These are phyloP conservation scores for Epirrita christyi DNA, from an alignment of 2,888 invertebrate genomes.

Conservation along the genomic window DNA sequence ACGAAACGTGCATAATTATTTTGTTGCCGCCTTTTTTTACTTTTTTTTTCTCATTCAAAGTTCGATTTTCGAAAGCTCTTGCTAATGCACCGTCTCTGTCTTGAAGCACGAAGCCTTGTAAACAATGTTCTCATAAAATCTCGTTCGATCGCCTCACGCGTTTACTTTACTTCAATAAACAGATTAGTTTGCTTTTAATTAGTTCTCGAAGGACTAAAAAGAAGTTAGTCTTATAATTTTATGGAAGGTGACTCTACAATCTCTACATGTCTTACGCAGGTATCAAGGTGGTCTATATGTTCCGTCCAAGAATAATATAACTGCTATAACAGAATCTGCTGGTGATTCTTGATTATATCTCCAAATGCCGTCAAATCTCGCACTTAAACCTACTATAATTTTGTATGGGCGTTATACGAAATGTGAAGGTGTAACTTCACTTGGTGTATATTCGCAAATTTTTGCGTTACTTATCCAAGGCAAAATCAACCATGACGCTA, in stretches of 20 bases:
- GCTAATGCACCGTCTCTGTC: slow-evolving; percentile 77
- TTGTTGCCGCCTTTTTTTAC: slow-evolving; percentile 76
- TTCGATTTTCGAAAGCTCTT: slow-evolving; percentile 77
- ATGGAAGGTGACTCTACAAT: background rate
- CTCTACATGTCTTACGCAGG: too few relatives aligned
- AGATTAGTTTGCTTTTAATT: slow-evolving; percentile 61
- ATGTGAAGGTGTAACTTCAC: too few relatives aligned
- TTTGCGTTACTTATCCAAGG: too few relatives aligned
- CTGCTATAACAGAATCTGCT: too few relatives aligned
- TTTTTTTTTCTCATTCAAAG: slow-evolving; percentile 68
- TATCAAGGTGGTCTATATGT: too few relatives aligned
- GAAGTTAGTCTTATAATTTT: background rate
- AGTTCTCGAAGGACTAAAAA: slow-evolving; percentile 36
- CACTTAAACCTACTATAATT: background rate
- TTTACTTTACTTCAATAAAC: slow-evolving; percentile 62
- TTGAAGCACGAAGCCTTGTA: slow-evolving; percentile 76
- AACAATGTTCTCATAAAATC: slow-evolving; percentile 82
- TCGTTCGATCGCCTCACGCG: slow-evolving; percentile 72
- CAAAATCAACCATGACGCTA: too few relatives aligned
- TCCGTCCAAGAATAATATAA: too few relatives aligned
- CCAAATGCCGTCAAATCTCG: background rate
- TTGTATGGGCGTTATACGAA: background rate
- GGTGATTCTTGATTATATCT: too few relatives aligned
- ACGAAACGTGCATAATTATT: slow-evolving; percentile 85
- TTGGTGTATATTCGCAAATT: too few relatives aligned